These are phyloP conservation scores for Octodon degus DNA, from an alignment of 2,113 vertebrate genomes.

Conservation along the genomic window DNA sequence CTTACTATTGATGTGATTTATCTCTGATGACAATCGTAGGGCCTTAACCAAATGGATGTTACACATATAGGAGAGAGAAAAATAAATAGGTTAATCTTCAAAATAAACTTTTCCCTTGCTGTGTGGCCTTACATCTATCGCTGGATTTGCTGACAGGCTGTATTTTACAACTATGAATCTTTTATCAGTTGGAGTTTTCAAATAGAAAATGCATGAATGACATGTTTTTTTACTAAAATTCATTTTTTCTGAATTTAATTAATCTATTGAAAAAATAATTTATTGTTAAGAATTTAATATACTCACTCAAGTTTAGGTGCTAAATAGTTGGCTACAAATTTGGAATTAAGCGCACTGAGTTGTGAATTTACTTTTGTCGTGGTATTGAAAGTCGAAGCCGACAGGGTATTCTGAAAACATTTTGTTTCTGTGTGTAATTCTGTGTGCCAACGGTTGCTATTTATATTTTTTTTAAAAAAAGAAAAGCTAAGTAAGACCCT, in stretches of 20 bases:
- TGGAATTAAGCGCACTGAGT: background rate
- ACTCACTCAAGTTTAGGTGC: background rate
- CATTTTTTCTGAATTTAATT: slow-evolving; percentile 32
- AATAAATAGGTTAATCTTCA: background rate
- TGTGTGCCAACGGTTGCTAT: background rate
- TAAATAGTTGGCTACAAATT: background rate
- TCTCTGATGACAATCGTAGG: background rate
- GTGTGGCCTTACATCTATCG: background rate
- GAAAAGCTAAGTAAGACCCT: background rate
- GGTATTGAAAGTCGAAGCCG: background rate
- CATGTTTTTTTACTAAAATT: background rate
- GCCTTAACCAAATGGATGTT: background rate
- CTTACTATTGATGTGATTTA: background rate
- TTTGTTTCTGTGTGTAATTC: background rate
- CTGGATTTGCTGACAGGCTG: background rate
- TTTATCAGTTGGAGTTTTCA: slow-evolving; percentile 12
- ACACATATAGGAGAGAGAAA: background rate
- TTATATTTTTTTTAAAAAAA: slow-evolving; percentile 1
- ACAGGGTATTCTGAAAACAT: background rate
- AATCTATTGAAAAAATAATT: background rate
- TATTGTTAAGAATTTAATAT: slow-evolving; percentile 17
- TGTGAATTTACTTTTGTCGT: background rate
- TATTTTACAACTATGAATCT: background rate
- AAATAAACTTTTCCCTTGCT: background rate
- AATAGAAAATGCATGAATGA: background rate